A percentile compares a stretch with the other conserved stretches of the same genome.
Evolutionary conservation across 2,888 invertebrate species (phyloP).

Genomic region (Drosophila antonietae): DNA sequence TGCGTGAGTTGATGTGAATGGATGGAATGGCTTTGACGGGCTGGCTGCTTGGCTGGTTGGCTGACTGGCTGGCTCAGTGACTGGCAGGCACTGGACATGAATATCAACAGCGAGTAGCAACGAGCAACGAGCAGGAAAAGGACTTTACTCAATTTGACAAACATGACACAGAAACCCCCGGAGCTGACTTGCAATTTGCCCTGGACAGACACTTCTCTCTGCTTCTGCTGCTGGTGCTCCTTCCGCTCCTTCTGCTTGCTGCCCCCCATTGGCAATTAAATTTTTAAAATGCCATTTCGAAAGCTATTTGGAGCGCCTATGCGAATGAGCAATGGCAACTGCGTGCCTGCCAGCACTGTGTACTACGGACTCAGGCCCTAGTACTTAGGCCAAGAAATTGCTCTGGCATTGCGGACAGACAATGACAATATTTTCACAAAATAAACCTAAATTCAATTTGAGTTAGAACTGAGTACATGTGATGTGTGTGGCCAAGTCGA

Average conservation of each 20-base stretch:
- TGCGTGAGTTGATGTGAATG: constrained; percentile 36
- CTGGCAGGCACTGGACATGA: constrained; percentile 35
- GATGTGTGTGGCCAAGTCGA: constrained; percentile 2
- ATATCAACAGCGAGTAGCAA: constrained; percentile 46
- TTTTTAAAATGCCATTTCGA: constrained; percentile 72
- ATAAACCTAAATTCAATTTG: constrained; percentile 70
- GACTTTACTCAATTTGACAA: constrained; percentile 76
- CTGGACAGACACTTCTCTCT: constrained; percentile 45
- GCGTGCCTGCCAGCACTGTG: constrained; percentile 20
- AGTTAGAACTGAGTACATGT: constrained; percentile 6
- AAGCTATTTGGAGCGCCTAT: constrained; percentile 55
- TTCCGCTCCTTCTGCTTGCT: background rate
- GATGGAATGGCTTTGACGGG: constrained; percentile 24
- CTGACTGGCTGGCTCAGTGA: background rate
- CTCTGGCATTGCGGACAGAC: constrained; percentile 24
- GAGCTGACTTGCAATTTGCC: constrained; percentile 66
- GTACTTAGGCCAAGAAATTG: constrained; percentile 11
- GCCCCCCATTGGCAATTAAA: constrained; percentile 61
- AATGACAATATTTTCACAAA: constrained; percentile 50
- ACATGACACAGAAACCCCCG: constrained; percentile 73
- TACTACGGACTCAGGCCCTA: background rate
- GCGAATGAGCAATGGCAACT: constrained; percentile 54
- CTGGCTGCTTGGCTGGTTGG: background rate
- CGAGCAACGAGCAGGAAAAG: constrained; percentile 39
- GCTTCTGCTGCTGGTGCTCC: background rate